phyloP scores from a whole-genome alignment of 2,888 invertebrate species.

The Drosophila meridiana region DNA sequence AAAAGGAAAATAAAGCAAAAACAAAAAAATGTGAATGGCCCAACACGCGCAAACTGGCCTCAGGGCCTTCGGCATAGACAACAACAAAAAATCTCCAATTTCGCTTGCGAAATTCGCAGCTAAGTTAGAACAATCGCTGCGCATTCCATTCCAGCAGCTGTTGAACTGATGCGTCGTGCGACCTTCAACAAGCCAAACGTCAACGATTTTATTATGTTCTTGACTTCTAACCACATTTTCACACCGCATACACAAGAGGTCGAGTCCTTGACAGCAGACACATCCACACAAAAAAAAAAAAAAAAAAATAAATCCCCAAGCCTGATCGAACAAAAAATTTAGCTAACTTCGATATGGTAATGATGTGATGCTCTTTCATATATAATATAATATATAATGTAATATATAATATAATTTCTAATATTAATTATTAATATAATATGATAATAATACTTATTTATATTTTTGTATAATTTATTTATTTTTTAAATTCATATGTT shows the following conservation, averaged over 20 bases:
- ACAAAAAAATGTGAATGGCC: not conserved
- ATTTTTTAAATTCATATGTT: too few relatives aligned
- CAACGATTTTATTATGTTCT: slow-evolving; percentile 75
- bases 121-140: slow-evolving; percentile 12
- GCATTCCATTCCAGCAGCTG: slow-evolving; percentile 33
- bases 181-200: slow-evolving; percentile 58
- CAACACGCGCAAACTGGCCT: slow-evolving; percentile 2
- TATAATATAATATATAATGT: too few relatives aligned
- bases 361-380: slow-evolving; percentile 1
- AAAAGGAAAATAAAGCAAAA: slow-evolving; percentile 1
- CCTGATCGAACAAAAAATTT: not conserved
- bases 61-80: slow-evolving; percentile 1
- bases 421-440: too few relatives aligned
- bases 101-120: slow-evolving; percentile 2
- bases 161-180: slow-evolving; percentile 44
- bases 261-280: slow-evolving; percentile 64
- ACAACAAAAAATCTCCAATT: slow-evolving; percentile 15
- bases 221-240: slow-evolving; percentile 79
- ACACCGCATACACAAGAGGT: slow-evolving; percentile 59
- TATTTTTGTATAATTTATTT: too few relatives aligned
- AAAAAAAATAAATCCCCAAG: not conserved
- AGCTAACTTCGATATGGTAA: not conserved
- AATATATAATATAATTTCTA: too few relatives aligned
- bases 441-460: too few relatives aligned
- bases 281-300: slow-evolving; percentile 18